phyloP scores from a whole-genome alignment of 2,113 vertebrate species.

The Calcarius ornatus region DNA sequence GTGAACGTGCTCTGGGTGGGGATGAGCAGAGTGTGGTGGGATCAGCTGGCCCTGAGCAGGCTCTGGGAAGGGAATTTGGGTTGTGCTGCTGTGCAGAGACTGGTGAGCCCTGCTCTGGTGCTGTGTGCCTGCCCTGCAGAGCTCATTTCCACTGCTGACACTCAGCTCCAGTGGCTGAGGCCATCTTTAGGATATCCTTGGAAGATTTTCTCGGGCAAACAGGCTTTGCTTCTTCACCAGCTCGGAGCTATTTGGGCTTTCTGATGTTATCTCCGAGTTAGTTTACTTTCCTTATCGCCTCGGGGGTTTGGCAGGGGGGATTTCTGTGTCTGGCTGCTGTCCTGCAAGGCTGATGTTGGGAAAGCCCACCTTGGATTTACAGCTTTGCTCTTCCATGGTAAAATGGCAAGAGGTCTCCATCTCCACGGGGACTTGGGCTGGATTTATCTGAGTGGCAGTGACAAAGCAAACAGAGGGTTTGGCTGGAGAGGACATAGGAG shows the following conservation, averaged over 20 bases:
- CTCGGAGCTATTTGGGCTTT: not conserved
- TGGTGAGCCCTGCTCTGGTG: not conserved
- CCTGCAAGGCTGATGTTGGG: not conserved
- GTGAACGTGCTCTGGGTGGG: not conserved
- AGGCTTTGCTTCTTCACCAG: not conserved
- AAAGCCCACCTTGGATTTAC: not conserved
- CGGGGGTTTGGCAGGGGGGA: not conserved
- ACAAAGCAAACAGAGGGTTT: not conserved
- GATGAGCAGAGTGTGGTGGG: not conserved
- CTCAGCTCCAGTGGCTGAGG: not conserved
- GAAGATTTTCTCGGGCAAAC: not conserved
- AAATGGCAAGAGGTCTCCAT: not conserved
- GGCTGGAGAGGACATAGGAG: conserved; percentile 62
- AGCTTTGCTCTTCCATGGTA: not conserved
- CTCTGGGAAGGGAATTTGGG: not conserved
- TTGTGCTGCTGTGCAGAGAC: not conserved
- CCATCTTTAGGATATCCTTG: not conserved
- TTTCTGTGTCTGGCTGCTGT: not conserved
- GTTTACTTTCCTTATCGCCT: not conserved
- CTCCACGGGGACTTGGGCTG: conserved; percentile 49
- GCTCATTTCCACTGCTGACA: not conserved
- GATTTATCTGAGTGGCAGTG: conserved; percentile 37
- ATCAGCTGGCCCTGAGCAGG: not conserved
- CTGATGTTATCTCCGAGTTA: not conserved
- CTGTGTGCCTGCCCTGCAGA: not conserved